Conservation (phyloP, 2,113 vertebrate genomes). For the Chaenogobius annularis region DNA sequence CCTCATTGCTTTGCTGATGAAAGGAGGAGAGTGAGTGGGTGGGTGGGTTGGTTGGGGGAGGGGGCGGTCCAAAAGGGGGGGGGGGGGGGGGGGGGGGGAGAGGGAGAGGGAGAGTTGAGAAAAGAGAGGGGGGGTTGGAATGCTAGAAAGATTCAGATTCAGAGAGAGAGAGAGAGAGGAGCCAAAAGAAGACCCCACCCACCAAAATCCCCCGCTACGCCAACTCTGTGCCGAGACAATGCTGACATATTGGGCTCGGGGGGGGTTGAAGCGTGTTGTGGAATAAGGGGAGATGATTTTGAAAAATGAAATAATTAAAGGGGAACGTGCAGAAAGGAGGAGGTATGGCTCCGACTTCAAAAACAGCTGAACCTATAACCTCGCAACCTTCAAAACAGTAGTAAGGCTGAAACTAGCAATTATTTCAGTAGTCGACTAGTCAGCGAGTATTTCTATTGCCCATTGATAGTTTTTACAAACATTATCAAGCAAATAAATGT, state of each 20-base stretch:
- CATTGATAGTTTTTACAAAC: too few relatives aligned
- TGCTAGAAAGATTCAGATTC: conserved; percentile 28
- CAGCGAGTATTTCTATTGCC: too few relatives aligned
- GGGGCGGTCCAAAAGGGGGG: conserved; percentile 59
- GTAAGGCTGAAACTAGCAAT: too few relatives aligned
- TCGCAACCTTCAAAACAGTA: not conserved
- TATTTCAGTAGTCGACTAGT: too few relatives aligned
- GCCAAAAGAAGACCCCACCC: conserved; percentile 66
- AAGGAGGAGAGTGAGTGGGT: conserved; percentile 69
- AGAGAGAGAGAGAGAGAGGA: conserved; percentile 22
- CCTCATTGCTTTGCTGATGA: conserved; percentile 83
- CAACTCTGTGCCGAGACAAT: conserved; percentile 58
- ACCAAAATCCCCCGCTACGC: conserved; percentile 38
- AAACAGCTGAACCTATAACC: conserved; percentile 28
- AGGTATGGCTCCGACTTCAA: conserved; percentile 43
- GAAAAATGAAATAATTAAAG: conserved; percentile 45
- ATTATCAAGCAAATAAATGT: too few relatives aligned
- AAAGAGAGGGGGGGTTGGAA: conserved; percentile 12
- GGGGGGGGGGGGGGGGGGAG: conserved; percentile 16
- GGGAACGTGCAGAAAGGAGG: conserved; percentile 19
- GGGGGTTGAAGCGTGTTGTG: conserved; percentile 4
- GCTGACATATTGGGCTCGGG: conserved; percentile 25
- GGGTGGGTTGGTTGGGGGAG: conserved; percentile 67
- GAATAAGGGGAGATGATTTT: conserved; percentile 26
- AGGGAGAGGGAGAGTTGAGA: conserved; percentile 65